phyloP scores from a whole-genome alignment of 2,113 vertebrate genomes.

The Poeciliopsis turrubarensis region DNA sequence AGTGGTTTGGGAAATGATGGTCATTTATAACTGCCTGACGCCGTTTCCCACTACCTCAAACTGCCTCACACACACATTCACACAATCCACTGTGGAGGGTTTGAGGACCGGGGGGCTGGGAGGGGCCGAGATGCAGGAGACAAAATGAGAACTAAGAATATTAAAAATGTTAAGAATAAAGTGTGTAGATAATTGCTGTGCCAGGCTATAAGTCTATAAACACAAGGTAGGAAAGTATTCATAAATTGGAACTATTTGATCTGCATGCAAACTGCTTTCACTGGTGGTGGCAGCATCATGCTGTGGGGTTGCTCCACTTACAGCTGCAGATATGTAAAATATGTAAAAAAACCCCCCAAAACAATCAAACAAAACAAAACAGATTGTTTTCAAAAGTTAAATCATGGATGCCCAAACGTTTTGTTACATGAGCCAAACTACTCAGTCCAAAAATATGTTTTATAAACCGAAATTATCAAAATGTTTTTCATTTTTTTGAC shows the following conservation, averaged over 20 bases:
- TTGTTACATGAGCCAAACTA: no score
- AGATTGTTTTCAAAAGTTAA: no score
- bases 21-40: conserved; percentile 84
- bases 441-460: no score
- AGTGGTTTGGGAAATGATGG: conserved; percentile 82
- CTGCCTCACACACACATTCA: conserved; percentile 19
- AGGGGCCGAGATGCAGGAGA: conserved; percentile 25
- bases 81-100: conserved; percentile 10
- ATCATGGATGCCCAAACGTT: no score
- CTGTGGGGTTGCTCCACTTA: no score
- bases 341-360: no score
- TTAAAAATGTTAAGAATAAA: conserved; percentile 84
- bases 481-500: no score
- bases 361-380: no score
- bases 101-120: conserved; percentile 11
- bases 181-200: conserved; percentile 32
- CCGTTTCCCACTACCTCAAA: conserved; percentile 67
- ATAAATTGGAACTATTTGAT: not conserved
- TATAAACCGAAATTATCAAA: no score
- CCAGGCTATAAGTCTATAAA: not conserved
- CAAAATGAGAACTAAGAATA: conserved; percentile 62
- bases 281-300: no score
- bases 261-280: no score
- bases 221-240: not conserved
- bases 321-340: no score